Conservation (phyloP, 2,113 vertebrate species). For the Elanus axillaris region DNA sequence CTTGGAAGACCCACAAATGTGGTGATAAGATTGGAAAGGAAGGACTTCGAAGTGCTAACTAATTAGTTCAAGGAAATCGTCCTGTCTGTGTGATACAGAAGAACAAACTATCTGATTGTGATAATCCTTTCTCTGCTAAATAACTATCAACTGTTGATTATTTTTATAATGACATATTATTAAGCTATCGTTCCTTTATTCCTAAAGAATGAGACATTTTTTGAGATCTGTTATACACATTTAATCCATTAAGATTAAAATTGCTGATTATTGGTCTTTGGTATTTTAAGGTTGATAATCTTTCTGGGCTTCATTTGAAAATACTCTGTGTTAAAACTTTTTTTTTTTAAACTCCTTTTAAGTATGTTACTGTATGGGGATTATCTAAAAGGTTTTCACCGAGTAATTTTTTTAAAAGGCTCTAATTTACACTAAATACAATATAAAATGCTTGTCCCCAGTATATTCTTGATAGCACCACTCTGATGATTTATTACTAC, state of each 20-base stretch:
- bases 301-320: background rate
- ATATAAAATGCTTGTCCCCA: background rate
- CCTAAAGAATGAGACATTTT: background rate
- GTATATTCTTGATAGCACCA: background rate
- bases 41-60: background rate
- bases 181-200: background rate
- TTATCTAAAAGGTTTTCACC: background rate
- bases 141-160: background rate
- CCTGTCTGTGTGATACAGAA: background rate
- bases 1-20: background rate
- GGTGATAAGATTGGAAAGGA: background rate
- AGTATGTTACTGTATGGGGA: background rate
- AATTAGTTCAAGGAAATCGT: background rate
- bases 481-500: constrained; percentile 9
- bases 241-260: background rate
- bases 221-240: background rate
- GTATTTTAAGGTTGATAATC: background rate
- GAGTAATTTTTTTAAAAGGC: background rate
- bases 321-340: background rate
- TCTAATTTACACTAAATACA: background rate
- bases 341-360: background rate
- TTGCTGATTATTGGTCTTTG: background rate
- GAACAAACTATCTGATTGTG: background rate
- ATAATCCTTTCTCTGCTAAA: background rate
- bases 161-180: background rate